These are phyloP conservation scores for Gallinago media DNA, from an alignment of 2,113 vertebrate species.

Conservation along the genomic window DNA sequence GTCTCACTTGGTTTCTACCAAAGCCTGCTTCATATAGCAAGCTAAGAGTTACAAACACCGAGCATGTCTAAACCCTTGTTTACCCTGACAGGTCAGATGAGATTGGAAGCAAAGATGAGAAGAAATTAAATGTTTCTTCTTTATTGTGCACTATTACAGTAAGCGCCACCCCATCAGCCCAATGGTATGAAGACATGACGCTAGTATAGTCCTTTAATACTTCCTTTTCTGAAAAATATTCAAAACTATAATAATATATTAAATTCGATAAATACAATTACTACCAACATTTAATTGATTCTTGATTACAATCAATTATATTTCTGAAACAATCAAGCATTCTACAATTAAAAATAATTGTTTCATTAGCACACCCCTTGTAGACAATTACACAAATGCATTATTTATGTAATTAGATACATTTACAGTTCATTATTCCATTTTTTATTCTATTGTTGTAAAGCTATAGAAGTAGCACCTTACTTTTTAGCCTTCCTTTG, in stretches of 20 bases:
- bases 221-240: conserved; percentile 30
- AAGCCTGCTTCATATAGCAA: not conserved
- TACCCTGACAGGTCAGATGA: not conserved
- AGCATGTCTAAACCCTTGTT: not conserved
- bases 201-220: not conserved
- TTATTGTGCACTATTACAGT: not conserved
- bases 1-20: not conserved
- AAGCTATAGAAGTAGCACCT: conserved; percentile 42
- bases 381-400: conserved; percentile 80
- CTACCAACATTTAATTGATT: conserved; percentile 81
- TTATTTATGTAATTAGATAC: conserved; percentile 84
- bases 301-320: conserved; percentile 82
- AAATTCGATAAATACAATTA: conserved; percentile 76
- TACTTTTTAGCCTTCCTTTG: conserved; percentile 43
- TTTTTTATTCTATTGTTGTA: conserved; percentile 72
- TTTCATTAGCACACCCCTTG: conserved; percentile 78
- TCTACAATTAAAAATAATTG: conserved; percentile 82
- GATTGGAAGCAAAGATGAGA: not conserved
- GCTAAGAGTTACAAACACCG: not conserved
- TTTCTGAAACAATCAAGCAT: conserved; percentile 81
- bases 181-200: not conserved
- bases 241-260: conserved; percentile 50
- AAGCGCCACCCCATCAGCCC: not conserved
- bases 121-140: not conserved
- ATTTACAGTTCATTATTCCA: conserved; percentile 75